phyloP scores from a whole-genome alignment of 2,888 invertebrate species.

The Ectemnius continuus region DNA sequence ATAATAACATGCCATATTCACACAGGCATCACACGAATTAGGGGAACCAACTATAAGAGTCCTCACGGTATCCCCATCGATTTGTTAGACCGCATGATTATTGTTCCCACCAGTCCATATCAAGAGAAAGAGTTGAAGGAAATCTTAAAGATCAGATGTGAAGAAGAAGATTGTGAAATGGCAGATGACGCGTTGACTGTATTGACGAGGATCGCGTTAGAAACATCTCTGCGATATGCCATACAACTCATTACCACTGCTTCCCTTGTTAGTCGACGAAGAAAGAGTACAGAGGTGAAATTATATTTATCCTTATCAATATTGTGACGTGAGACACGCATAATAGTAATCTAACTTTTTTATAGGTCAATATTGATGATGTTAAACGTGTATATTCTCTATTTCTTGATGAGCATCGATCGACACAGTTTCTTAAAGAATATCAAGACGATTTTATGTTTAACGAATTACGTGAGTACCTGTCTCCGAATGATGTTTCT shows the following conservation, averaged over 20 bases:
- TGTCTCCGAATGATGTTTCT: conserved; percentile 6
- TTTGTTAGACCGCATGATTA: conserved; percentile 95
- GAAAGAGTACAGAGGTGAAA: conserved; percentile 90
- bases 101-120: conserved; percentile 94
- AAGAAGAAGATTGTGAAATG: conserved; percentile 99
- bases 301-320: no score
- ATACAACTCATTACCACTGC: conserved; percentile 98
- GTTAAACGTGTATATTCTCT: conserved; percentile 96
- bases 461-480: conserved; percentile 79
- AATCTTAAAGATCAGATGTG: conserved; percentile 95
- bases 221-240: conserved; percentile 96
- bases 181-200: conserved; percentile 93
- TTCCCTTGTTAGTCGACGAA: conserved; percentile 92
- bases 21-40: conserved; percentile 91
- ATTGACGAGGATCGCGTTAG: conserved; percentile 93
- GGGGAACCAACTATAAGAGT: conserved; percentile 95
- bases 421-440: conserved; percentile 95
- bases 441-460: conserved; percentile 98
- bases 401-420: conserved; percentile 96
- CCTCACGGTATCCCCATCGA: conserved; percentile 99
- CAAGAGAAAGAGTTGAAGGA: conserved; percentile 92
- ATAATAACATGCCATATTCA: neutral
- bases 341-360: conserved; percentile 10
- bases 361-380: conserved; percentile 89
- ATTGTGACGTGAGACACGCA: no score